phyloP scores from a whole-genome alignment of 1,140 invertebrate species.

The Drosophila nasuta region DNA sequence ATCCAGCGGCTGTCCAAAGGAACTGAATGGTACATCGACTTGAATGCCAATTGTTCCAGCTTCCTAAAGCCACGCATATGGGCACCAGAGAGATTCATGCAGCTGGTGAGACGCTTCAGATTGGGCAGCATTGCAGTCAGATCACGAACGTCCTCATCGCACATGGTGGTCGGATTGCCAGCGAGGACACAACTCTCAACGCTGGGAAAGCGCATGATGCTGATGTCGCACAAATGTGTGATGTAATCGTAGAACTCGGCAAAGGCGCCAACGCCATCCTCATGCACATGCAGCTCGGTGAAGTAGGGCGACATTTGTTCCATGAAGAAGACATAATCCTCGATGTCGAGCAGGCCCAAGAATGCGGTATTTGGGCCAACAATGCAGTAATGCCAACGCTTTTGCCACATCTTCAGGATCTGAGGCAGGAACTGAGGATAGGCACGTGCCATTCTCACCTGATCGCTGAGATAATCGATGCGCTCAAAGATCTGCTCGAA shows the following conservation, averaged over 20 bases:
- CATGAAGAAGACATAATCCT: conserved; percentile 75
- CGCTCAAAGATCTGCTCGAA: conserved; percentile 74
- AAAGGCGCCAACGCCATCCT: conserved; percentile 63
- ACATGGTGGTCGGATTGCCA: conserved; percentile 56
- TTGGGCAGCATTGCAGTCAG: conserved; percentile 61
- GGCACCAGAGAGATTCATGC: conserved; percentile 66
- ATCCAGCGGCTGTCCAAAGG: conserved; percentile 63
- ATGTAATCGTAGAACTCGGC: conserved; percentile 72
- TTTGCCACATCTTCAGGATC: conserved; percentile 60
- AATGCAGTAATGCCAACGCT: conserved; percentile 43
- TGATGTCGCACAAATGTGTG: conserved; percentile 64
- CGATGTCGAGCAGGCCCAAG: conserved; percentile 58
- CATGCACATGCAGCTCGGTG: conserved; percentile 65
- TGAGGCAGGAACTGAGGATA: conserved; percentile 66
- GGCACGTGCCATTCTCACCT: conserved; percentile 72
- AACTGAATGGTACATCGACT: conserved; percentile 68
- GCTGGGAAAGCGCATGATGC: conserved; percentile 43
- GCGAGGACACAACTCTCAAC: conserved; percentile 62
- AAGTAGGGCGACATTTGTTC: conserved; percentile 59
- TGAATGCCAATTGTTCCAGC: conserved; percentile 65
- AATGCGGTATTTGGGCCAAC: conserved; percentile 63
- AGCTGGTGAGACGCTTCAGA: conserved; percentile 57
- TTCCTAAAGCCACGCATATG: conserved; percentile 59
- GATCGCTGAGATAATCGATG: conserved; percentile 63
- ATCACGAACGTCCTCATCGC: conserved; percentile 64